Base-by-base conservation (phyloP, 1,140 invertebrate species). In the Drosophila lacertosa region DNA sequence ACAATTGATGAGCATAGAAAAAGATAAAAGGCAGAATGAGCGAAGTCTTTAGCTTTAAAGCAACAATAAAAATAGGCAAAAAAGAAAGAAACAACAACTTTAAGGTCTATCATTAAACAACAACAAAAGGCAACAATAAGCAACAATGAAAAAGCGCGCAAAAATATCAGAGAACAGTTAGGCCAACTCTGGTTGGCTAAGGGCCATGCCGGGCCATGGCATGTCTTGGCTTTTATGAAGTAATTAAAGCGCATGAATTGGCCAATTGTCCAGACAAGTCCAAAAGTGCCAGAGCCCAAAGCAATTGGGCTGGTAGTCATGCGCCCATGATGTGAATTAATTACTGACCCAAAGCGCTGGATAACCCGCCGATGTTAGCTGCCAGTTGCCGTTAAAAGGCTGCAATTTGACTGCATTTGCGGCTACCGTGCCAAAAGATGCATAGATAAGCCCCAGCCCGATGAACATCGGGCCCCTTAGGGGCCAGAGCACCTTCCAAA, bases 241-340 rank as follows among this genome's bases (percentile, higher is more conserved):
- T 86, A 86, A 86, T 86, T 86, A 88, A 86, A 86, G 81, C 77
- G 82, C 81, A 86, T 86, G 81, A 86, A 84, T 86, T 86, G 81
- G 81, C 77, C 82, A 86, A 82, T 84, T 86, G 68, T 51, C 48
- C 47, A 39, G 51, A 26, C 33, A 66, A 47, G 62, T n/a, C 53
- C 54, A 45, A 66, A 58, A 59, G 53, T 58, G 53, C 15, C 45
- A 66, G 47, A 54, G 50, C 60, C 54, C 53, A 58, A 37, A 58
- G 54, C 68, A 66, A 16, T 58, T 58, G 22, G 45, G 22, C 39
- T 53, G 53, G 26, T 42, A 69, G 44, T 39, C 63, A 65, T 62
- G 55, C 35, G 40, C 22, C 68, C 59, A 72, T 73, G 67, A 83
- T 83, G 80, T 84, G 80, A 84, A 84, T 84, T 84, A 84, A 84